These are phyloP conservation scores for Mirounga angustirostris DNA, from an alignment of 2,113 vertebrate species.

Conservation along the genomic window DNA sequence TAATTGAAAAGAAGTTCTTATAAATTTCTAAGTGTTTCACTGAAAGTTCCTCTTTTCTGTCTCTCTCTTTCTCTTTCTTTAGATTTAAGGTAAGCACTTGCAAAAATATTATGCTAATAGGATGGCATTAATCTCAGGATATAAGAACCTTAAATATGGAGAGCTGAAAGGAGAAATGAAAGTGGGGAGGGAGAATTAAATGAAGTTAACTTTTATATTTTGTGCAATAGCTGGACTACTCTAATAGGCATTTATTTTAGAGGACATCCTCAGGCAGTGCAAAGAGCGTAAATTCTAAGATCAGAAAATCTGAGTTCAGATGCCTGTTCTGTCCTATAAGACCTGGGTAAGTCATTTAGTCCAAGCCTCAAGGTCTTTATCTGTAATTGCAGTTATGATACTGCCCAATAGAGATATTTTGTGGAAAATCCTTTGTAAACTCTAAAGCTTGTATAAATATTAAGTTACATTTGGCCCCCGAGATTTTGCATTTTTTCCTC, in stretches of 20 bases:
- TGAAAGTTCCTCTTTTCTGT: neutral
- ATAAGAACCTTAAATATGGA: neutral
- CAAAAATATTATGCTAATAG: neutral
- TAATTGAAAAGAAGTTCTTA: constrained; percentile 50
- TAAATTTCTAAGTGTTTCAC: constrained; percentile 56
- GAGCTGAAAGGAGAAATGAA: neutral
- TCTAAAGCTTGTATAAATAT: constrained; percentile 14
- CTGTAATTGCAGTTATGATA: neutral
- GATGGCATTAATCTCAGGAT: neutral
- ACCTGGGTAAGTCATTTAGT: neutral
- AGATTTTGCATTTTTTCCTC: neutral
- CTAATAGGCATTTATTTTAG: neutral
- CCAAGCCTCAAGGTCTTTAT: neutral
- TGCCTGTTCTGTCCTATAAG: neutral
- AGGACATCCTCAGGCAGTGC: neutral
- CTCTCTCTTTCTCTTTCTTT: neutral
- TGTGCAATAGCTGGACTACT: neutral
- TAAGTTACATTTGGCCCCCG: neutral
- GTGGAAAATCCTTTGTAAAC: neutral
- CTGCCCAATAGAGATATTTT: neutral
- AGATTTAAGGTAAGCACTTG: constrained; percentile 30
- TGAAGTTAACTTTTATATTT: constrained; percentile 13
- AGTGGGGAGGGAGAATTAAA: neutral
- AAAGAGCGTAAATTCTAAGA: neutral
- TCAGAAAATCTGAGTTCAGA: constrained; percentile 14